Evolutionary conservation across 2,113 vertebrate species (phyloP).

Genomic region (Prochilodus magdalenae): DNA sequence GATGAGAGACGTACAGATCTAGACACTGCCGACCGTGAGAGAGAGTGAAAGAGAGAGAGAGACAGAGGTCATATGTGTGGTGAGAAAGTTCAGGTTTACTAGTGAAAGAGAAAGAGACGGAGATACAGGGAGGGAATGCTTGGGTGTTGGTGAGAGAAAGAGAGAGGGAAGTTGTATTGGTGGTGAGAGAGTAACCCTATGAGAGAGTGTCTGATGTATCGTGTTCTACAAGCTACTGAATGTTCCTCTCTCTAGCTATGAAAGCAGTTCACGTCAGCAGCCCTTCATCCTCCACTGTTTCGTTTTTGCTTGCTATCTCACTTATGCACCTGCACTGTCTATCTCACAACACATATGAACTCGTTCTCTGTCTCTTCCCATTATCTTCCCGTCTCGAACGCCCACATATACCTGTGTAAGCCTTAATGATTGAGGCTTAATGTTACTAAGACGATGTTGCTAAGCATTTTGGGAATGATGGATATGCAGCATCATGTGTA

Average conservation of each 20-base stretch:
- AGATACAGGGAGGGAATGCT: no score
- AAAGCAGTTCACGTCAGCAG: background rate
- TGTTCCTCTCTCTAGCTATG: background rate
- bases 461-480: background rate
- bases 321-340: constrained; percentile 29
- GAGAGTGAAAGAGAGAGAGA: background rate
- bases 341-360: constrained; percentile 49
- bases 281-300: background rate
- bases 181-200: background rate
- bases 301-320: background rate
- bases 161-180: background rate
- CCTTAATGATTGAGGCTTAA: constrained; percentile 6
- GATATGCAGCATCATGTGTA: background rate
- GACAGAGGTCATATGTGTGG: background rate
- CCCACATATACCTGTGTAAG: background rate
- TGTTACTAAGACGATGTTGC: background rate
- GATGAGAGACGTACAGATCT: background rate
- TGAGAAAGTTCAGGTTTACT: background rate
- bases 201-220: background rate
- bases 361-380: constrained; percentile 50
- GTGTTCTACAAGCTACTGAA: background rate
- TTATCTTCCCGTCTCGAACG: background rate
- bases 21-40: background rate
- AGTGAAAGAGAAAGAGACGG: background rate
- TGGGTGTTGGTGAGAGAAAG: background rate